Base-by-base conservation (phyloP, 2,888 invertebrate species). In the Rotaria macrura region DNA sequence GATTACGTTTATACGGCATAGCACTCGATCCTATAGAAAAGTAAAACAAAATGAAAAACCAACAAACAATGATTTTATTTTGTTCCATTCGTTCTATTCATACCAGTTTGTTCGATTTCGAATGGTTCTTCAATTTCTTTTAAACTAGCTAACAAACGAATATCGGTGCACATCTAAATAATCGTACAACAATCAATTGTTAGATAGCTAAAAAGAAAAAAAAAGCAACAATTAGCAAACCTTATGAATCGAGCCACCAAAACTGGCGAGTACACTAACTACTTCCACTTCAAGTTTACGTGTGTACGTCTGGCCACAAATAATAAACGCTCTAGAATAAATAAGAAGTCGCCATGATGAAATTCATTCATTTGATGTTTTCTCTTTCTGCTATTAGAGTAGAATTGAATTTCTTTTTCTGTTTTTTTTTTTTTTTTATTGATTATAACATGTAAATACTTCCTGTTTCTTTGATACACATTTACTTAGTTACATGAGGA, bases 1-100 rank as follows among this genome's bases (percentile, higher is more conserved):
- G 99, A 91, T 99, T 99, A 85, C 97, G 93, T 90, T 99, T 99
- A 91, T 99, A 99, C 0, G 99, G 94, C 99, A 99, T 99, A 0
- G 99, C 99, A 87, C 96, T 96, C 0, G 97, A 98, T n/a, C 87
- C 97, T 79, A n/a, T n/a, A n/a, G n/a, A n/a, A n/a, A n/a, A n/a
- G n/a, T n/a, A n/a, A n/a, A n/a, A n/a, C n/a, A n/a, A n/a, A n/a
- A n/a, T n/a, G n/a, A n/a, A n/a, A n/a, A n/a, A n/a, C n/a, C n/a
- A n/a, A n/a, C n/a, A n/a, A n/a, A n/a, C n/a, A n/a, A n/a, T n/a
- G n/a, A n/a, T n/a, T n/a, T n/a, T n/a, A n/a, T n/a, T n/a, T n/a
- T n/a, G n/a, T n/a, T n/a, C n/a, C n/a, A n/a, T n/a, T n/a, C n/a
- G n/a, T 29, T 34, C 14, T 34, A 34, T 20, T 29, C 9, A n/a